Conservation (phyloP, 2,113 vertebrate genomes). For the Albula glossodonta region DNA sequence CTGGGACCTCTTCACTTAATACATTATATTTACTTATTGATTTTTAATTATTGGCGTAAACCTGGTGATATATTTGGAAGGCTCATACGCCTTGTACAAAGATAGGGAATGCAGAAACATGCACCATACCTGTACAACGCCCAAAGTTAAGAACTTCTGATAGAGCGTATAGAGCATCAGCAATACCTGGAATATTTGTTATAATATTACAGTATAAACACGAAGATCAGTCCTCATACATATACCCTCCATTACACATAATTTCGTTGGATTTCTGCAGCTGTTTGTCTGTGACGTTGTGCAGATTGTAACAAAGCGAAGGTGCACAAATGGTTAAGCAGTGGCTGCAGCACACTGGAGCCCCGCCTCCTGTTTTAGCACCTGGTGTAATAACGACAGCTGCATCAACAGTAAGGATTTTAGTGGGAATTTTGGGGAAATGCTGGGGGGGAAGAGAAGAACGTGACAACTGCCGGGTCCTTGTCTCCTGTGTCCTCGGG, state of each 20-base stretch:
- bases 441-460: conserved; percentile 64
- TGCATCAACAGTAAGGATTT: conserved; percentile 71
- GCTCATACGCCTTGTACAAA: too few species aligned
- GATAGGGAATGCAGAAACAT: too few species aligned
- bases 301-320: background rate
- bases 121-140: too few species aligned
- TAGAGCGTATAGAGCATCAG: too few species aligned
- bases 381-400: conserved; percentile 73
- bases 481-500: conserved; percentile 73
- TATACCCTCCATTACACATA: background rate
- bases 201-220: background rate
- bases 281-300: background rate
- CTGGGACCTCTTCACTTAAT: too few species aligned
- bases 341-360: conserved; percentile 73
- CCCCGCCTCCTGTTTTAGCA: conserved; percentile 76
- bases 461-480: conserved; percentile 85
- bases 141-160: too few species aligned
- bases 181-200: background rate
- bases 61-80: too few species aligned
- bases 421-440: conserved; percentile 72
- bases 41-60: too few species aligned
- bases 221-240: background rate
- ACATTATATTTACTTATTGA: too few species aligned
- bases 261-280: background rate
- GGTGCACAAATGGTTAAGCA: conserved; percentile 73